A percentile compares a stretch with the other conserved stretches of the same genome.
These are phyloP conservation scores for Agonum fuliginosum DNA, from an alignment of 2,888 invertebrate species.

Conservation along the genomic window DNA sequence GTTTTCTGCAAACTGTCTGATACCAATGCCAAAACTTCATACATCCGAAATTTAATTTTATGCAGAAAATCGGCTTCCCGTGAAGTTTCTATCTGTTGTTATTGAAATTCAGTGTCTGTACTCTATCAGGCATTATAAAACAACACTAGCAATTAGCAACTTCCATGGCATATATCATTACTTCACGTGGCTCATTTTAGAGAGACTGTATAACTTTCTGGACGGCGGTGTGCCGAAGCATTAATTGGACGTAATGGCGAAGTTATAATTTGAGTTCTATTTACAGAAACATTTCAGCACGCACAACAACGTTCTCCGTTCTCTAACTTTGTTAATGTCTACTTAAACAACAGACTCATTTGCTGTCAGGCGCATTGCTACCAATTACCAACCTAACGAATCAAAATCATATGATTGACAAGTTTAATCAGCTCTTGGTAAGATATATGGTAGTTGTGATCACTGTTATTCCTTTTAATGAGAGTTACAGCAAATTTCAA, in stretches of 20 bases:
- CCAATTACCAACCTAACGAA: background rate
- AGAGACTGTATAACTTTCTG: background rate
- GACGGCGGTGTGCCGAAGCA: conserved; percentile 1
- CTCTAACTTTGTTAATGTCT: conserved; percentile 29
- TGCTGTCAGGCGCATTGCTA: background rate
- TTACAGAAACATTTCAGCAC: conserved; percentile 33
- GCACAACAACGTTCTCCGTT: background rate
- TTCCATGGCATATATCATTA: conserved; percentile 7
- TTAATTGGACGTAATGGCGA: conserved; percentile 27
- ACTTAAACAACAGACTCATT: conserved; percentile 9
- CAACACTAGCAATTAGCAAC: conserved; percentile 3
- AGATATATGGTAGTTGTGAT: background rate
- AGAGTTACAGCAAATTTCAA: too few species aligned
- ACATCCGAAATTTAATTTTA: too few species aligned
- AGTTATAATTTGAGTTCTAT: conserved; percentile 29
- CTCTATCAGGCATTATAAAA: conserved; percentile 8
- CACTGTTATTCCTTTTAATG: background rate
- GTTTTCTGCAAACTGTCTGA: too few species aligned
- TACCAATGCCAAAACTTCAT: too few species aligned
- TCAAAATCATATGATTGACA: conserved; percentile 28
- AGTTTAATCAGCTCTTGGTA: conserved; percentile 17
- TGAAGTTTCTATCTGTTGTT: too few species aligned
- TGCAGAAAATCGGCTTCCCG: too few species aligned
- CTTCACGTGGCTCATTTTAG: background rate
- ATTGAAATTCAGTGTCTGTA: too few species aligned